Base-by-base conservation (phyloP, 92 coral and sea anemone species). In the Nematostella vectensis region DNA sequence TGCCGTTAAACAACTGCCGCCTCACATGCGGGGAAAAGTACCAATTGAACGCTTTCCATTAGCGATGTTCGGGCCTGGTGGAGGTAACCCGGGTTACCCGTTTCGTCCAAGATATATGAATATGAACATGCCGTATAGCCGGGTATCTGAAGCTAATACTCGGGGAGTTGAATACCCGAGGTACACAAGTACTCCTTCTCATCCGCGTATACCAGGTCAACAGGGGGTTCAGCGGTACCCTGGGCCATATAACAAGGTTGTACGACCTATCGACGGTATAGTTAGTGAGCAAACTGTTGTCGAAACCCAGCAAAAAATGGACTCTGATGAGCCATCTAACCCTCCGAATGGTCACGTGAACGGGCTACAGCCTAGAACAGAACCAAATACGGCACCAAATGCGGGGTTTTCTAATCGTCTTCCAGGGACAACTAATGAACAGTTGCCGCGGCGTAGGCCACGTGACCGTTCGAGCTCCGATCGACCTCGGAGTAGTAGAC, bases 31-130 rank as follows among this genome's bases (percentile, higher is more conserved):
- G 20, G 57, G 58, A 49, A 38, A 44, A 20, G 31, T 52, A 15
- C 63, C 69, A 4, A 64, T 54, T 28, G 76, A 77, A 48, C 57
- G 62, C 23, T 65, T 52, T 31, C 71, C 53, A 26, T 55, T 18
- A 3, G 59, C 50, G 10, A 12, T 52, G 62, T 65, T 18, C 44
- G 60, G 47, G 4, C 61, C 61, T 4, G 61, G 61, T 47, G 38
- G 27, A n/a, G 31, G 40, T 40, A 55, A 15, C 15, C 40, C 15
- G 6, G 8, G 8, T 6, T 15, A 6, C 15, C 15, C 40, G 40
- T 33, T 33, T 33, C 40, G 40, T 6, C 40, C 40, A 6, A 15
- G 40, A 6, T 33, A 33, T 33, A 6, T 15, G 15, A 33, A 33
- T 33, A 33, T 33, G 40, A 6, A 6, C 6, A 6, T 33, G 6